Base-by-base conservation (phyloP, 2,888 invertebrate species). In the Ophioninae sp. region DNA sequence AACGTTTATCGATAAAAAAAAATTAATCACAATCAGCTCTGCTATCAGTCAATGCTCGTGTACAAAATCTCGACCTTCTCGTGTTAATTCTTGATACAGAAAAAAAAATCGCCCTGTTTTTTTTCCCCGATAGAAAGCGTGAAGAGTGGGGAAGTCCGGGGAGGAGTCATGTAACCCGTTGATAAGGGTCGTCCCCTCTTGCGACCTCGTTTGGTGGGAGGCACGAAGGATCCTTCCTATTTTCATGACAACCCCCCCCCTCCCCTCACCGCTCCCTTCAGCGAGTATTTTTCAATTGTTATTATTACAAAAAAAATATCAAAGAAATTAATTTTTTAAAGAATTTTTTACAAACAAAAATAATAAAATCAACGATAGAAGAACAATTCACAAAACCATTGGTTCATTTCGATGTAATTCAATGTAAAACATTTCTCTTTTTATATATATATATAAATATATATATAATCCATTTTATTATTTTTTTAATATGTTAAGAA, bases 121-220 rank as follows among this genome's bases (percentile, higher is more conserved):
- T 51, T 17, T 3, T 17, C 51, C 13, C 51, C 17, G 10, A 51
- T 13, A 9, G 79, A 67, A 73, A 59, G 41, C 44, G 51, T 64
- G 23, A 51, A 51, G 83, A 68, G 77, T 83, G 87, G 88, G 86
- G 86, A 86, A 86, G 82, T 82, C 81, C 82, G 83, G 87, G 90
- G 90, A 89, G 90, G 90, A 90, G 90, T 85, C 89, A 87, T 87
- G 87, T 82, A 85, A 85, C 83, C 85, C 86, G 78, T 86, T 86
- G 67, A n/a, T 67, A 64, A 67, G 61, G 44, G 20, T 74, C 56
- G 51, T 51, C 67, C 81, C 76, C 83, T 71, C 81, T 85, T 73
- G 65, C 76, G 75, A 39, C 61, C 63, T 59, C 69, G 65, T 85
- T 71, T 71, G 86, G 88, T 88, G 90, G 86, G 87, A 72, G 77